phyloP scores from a whole-genome alignment of 2,797 vertebrate species.

The Kryptolebias ocellatus region DNA sequence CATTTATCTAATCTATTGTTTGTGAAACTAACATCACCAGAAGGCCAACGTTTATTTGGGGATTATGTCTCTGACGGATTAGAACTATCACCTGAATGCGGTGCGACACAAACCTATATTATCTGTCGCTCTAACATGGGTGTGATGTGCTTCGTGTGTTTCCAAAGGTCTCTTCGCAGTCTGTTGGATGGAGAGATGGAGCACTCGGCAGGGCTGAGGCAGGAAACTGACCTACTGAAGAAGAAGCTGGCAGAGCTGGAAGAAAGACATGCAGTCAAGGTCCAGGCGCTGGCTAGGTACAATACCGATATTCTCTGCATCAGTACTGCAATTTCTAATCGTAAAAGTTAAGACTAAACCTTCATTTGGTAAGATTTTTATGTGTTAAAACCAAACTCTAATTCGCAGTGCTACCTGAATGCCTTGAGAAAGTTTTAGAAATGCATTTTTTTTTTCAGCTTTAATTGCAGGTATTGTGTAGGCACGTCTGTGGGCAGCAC shows the following conservation, averaged over 20 bases:
- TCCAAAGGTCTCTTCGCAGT: slow-evolving; percentile 89
- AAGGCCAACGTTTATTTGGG: slow-evolving; percentile 6
- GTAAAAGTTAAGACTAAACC: neutral
- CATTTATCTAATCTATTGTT: slow-evolving; percentile 36
- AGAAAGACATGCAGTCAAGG: slow-evolving; percentile 89
- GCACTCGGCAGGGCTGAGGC: slow-evolving; percentile 91
- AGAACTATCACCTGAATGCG: slow-evolving; percentile 3
- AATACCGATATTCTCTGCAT: too few species aligned
- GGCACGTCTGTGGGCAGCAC: too few species aligned
- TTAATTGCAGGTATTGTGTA: too few species aligned
- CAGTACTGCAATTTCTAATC: too few species aligned
- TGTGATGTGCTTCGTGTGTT: slow-evolving; percentile 17
- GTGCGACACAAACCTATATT: neutral
- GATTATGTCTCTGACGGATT: neutral
- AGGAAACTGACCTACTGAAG: slow-evolving; percentile 89
- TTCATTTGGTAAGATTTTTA: too few species aligned
- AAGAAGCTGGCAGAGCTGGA: slow-evolving; percentile 90
- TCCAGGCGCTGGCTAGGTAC: slow-evolving; percentile 93
- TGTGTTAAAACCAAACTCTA: too few species aligned
- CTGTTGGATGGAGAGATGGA: slow-evolving; percentile 98
- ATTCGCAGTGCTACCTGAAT: too few species aligned
- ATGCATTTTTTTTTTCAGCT: too few species aligned
- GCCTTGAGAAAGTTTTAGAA: too few species aligned
- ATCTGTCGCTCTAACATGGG: neutral
- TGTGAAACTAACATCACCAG: slow-evolving; percentile 17